These are phyloP conservation scores for Acrocephalus scirpaceus DNA, from an alignment of 2,797 vertebrate genomes.

Conservation along the genomic window DNA sequence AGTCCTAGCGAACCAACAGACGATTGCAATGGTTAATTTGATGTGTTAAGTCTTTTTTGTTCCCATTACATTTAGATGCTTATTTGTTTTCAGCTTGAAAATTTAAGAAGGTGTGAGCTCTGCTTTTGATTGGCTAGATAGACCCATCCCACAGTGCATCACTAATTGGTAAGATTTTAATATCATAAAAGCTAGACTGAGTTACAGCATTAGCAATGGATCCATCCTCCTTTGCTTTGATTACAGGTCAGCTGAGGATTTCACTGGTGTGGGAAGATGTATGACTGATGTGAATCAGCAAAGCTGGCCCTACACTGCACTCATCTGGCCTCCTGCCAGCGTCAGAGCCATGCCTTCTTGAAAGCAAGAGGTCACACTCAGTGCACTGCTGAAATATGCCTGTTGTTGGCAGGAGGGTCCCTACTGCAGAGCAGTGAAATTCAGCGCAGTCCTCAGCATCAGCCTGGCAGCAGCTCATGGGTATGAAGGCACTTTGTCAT, in stretches of 20 bases:
- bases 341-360: not conserved
- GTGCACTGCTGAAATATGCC: not conserved
- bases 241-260: not conserved
- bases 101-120: not conserved
- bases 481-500: not conserved
- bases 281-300: not conserved
- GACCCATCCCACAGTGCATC: not conserved
- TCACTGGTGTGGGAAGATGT: not conserved
- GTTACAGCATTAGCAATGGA: not conserved
- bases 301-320: not conserved
- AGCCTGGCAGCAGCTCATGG: not conserved
- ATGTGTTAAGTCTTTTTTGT: not conserved
- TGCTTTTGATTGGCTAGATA: not conserved
- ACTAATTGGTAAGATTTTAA: not conserved
- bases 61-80: not conserved
- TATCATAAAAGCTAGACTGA: not conserved
- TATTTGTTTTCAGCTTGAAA: not conserved
- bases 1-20: not conserved
- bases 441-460: not conserved
- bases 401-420: not conserved
- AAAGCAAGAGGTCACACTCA: not conserved
- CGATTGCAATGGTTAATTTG: not conserved
- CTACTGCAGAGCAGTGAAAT: not conserved
- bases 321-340: not conserved
- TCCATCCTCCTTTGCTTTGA: rapidly evolving